Base-by-base conservation (phyloP, 2,113 vertebrate genomes). In the Hemicordylus capensis region DNA sequence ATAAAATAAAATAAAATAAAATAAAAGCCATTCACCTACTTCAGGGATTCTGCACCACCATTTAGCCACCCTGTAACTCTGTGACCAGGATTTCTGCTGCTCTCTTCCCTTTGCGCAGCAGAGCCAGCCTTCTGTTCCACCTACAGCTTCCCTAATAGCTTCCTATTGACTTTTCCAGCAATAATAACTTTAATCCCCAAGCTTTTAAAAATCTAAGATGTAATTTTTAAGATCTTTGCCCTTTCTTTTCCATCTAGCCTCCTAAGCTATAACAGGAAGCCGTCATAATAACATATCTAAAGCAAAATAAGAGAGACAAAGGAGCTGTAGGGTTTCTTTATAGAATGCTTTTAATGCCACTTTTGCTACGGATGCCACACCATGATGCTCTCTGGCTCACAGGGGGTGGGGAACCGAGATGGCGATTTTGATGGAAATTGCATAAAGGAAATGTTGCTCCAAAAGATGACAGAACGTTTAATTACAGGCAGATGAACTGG, bases 381-480 rank as follows among this genome's bases (percentile, higher is more conserved):
- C 76, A 61, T 73, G 67, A 34, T 81, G 42, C 42, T 87, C 89
- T 89, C 67, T 83, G 26, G 79, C 82, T 91, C 70, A n/a, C 89
- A 92, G 80, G 56, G 67, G 69, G 85, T n/a, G 34, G 89, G 51
- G 83, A 90, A 86, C 58, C 34, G 80, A 37, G 73, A 66, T 79
- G 69, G 67, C 15, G 81, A 1, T 85, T 93, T 70, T 85, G 83
- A 75, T 87, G 64, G 84, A 67, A 89, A 81, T 63, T 46, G 0
- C 85, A 19, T 74, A 69, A 86, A 87, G 58, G 8, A 31, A 79
- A 80, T 20, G 58, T 69, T 84, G 87, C 87, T 1, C 81, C n/a
- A 81, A 83, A 84, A 86, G 61, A 80, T 79, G 89, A 59, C 31
- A 89, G 75, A 87, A 83, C 83, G 87, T 89, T 85, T 90, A 90